Base-by-base conservation (phyloP, 2,797 vertebrate species). In the Cephalopachus bancanus region DNA sequence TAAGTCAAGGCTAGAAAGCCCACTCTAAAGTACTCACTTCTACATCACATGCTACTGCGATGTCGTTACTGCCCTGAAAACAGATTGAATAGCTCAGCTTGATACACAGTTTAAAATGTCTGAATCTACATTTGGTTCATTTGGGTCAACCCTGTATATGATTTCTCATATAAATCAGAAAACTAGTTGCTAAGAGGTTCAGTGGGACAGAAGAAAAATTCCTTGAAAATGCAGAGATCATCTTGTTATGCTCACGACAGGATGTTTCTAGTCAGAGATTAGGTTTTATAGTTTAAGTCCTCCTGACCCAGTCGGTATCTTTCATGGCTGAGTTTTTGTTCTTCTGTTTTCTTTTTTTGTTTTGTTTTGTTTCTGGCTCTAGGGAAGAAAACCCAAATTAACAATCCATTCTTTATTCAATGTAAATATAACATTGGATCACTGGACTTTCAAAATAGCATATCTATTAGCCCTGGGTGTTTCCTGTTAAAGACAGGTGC, bases 181-280 rank as follows among this genome's bases (percentile, higher is more conserved):
- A 92, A 92, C n/a, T 49, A 44, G 44, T 44, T 37, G 44, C 78
- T 79, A 83, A 80, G 72, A 62, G n/a, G 1, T 60, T 74, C 59
- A 88, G 55, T 57, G 33, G 60, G 59, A 71, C 49, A 74, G 74
- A 24, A 89, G 44, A 55, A 92, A 79, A 80, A 6, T 7, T 72
- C 74, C 89, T 92, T 51, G 75, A 81, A 95, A 85, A 76, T 81
- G n/a, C 3, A 76, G 49, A 71, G 19, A 85, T 62, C 14, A 80
- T 67, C 72, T 72, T 71, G 55, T 75, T 72, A 7, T 86, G 75
- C 28, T 55, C 14, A n/a, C 33, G 78, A 89, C 6, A 64, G 12
- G 62, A 15, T 15, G 5, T 59, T 91, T 85, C 10, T 74, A 57
- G 59, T 80, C 8, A 96, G 57, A 93, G 87, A 91, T 83, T 93